phyloP scores from a whole-genome alignment of 2,888 invertebrate species.

The Lapara coniferarum region DNA sequence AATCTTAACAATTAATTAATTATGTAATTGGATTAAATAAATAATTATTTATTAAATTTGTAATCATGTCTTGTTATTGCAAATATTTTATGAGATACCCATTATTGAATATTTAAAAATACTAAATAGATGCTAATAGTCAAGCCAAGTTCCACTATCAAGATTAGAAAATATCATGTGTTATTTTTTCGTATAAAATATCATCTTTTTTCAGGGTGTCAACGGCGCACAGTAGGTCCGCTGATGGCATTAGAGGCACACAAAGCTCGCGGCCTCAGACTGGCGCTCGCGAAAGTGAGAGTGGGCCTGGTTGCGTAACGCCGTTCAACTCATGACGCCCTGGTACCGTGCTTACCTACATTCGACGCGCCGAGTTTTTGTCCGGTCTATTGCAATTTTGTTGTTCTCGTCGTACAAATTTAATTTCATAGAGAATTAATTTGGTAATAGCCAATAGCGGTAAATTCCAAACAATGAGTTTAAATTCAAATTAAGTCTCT shows the following conservation, averaged over 20 bases:
- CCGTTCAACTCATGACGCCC: conserved; percentile 64
- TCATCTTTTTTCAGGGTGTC: too few relatives aligned
- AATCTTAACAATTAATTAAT: conserved; percentile 25
- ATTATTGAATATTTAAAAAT: background rate
- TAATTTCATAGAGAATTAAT: conserved; percentile 22
- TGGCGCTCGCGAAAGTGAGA: conserved; percentile 77
- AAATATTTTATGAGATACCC: too few relatives aligned
- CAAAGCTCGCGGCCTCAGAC: conserved; percentile 63
- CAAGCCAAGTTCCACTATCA: too few relatives aligned
- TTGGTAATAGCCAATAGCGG: background rate
- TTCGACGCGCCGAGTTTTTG: conserved; percentile 27
- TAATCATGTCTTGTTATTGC: too few relatives aligned
- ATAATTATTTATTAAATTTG: background rate
- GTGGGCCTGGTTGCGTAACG: conserved; percentile 74
- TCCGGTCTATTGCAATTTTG: conserved; percentile 19
- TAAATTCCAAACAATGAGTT: background rate
- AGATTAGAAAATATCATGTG: too few relatives aligned
- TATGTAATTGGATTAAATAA: background rate
- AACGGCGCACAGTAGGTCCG: conserved; percentile 52
- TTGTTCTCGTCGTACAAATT: conserved; percentile 14
- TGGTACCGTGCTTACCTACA: conserved; percentile 58
- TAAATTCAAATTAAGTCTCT: conserved; percentile 4
- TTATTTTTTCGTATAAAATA: too few relatives aligned
- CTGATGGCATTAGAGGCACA: conserved; percentile 59
- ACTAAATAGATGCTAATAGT: too few relatives aligned